A percentile compares a stretch with the other conserved stretches of the same genome.
Evolutionary conservation across 2,888 invertebrate species (phyloP).

Genomic region (Stenchaetothrips biformis): DNA sequence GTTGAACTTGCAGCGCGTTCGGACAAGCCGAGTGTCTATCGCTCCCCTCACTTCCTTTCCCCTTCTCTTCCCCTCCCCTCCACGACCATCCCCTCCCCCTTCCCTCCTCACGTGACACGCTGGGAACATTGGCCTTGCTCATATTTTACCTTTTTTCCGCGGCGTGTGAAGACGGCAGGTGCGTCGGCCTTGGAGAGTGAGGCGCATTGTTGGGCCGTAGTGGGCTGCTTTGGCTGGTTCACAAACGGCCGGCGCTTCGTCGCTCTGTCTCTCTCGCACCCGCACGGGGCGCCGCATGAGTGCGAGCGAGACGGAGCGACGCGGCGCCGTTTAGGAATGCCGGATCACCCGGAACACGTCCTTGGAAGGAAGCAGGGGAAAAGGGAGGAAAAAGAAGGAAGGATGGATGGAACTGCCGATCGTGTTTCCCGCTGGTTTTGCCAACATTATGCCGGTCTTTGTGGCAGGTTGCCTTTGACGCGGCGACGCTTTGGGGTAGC

Average conservation of each 20-base stretch:
- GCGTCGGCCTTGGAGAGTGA: slow-evolving; percentile 3
- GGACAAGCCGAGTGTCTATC: too few relatives aligned
- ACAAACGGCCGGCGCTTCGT: too few relatives aligned
- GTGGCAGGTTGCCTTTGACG: too few relatives aligned
- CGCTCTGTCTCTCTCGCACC: too few relatives aligned
- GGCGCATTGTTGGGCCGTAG: too few relatives aligned
- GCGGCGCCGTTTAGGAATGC: neutral
- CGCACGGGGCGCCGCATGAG: too few relatives aligned
- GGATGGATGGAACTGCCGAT: too few relatives aligned
- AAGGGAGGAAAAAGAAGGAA: neutral
- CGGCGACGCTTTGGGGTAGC: neutral
- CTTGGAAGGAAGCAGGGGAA: neutral
- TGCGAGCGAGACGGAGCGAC: too few relatives aligned
- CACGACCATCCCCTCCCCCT: neutral
- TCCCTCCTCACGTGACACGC: neutral
- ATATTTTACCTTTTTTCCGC: neutral
- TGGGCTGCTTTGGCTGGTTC: too few relatives aligned
- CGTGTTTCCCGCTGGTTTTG: too few relatives aligned
- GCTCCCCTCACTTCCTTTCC: neutral
- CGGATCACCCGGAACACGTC: neutral
- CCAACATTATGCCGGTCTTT: too few relatives aligned
- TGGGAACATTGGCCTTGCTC: neutral
- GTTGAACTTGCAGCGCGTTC: too few relatives aligned
- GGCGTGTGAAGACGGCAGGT: neutral
- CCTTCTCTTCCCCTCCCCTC: neutral